phyloP scores from a whole-genome alignment of 2,113 vertebrate species.

The Psophia crepitans region DNA sequence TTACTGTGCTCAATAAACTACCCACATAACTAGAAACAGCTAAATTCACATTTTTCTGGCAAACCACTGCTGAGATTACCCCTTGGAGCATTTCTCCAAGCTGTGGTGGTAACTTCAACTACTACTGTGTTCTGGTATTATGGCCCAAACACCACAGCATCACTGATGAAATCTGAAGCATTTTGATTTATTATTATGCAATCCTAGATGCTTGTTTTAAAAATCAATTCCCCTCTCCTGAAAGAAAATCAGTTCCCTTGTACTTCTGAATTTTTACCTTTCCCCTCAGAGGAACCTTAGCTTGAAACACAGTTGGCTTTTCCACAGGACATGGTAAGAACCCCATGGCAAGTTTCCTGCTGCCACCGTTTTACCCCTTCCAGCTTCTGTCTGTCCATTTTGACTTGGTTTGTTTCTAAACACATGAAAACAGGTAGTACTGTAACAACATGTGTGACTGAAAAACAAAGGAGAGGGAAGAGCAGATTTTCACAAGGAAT shows the following conservation, averaged over 20 bases:
- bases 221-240: not conserved
- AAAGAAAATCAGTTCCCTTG: rapidly evolving
- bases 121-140: not conserved
- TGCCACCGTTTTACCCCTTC: not conserved
- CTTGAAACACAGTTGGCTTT: not conserved
- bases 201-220: not conserved
- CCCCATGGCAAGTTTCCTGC: not conserved
- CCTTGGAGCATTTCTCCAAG: not conserved
- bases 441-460: not conserved
- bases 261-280: not conserved
- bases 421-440: not conserved
- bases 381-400: not conserved
- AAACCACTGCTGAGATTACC: not conserved
- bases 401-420: not conserved
- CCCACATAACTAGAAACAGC: rapidly evolving
- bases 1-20: not conserved
- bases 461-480: not conserved
- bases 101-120: not conserved
- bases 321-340: not conserved
- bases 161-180: not conserved
- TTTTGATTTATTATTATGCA: not conserved
- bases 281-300: not conserved
- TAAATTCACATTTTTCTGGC: not conserved
- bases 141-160: not conserved
- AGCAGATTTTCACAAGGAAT: not conserved